Conservation (phyloP, 2,888 invertebrate genomes). For the Pseudoips prasinana region DNA sequence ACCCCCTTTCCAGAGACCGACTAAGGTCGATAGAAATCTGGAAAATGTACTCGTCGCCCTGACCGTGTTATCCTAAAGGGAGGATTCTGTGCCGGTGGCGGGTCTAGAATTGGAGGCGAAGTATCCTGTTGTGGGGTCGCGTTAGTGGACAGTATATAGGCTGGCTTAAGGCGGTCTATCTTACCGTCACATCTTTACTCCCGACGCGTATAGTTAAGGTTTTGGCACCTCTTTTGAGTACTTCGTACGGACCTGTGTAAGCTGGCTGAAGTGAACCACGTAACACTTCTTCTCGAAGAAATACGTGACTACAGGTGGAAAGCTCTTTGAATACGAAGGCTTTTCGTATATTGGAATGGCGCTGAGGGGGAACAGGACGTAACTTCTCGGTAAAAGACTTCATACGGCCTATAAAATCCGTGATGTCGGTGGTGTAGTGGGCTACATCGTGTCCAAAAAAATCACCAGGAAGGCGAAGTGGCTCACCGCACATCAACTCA, state of each 20-base stretch:
- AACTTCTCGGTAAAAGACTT: constrained; percentile 11
- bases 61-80: background rate
- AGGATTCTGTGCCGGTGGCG: background rate
- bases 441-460: constrained; percentile 13
- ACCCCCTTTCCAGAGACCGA: constrained; percentile 7
- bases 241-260: constrained; percentile 33
- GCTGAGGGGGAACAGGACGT: constrained; percentile 18
- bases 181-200: background rate
- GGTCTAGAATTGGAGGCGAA: background rate
- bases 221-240: constrained; percentile 24
- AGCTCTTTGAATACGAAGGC: constrained; percentile 34
- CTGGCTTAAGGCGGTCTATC: constrained; percentile 6
- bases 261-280: constrained; percentile 29
- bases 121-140: background rate
- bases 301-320: constrained; percentile 20
- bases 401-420: constrained; percentile 22
- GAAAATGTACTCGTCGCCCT: background rate
- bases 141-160: background rate
- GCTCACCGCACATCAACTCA: constrained; percentile 32
- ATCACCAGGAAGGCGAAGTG: constrained; percentile 34
- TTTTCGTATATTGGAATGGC: constrained; percentile 12
- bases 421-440: constrained; percentile 5
- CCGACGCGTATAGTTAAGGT: constrained; percentile 21
- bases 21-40: constrained; percentile 5
- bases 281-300: constrained; percentile 26